Percentiles rank a stretch among this genome's conserved stretches.
These are phyloP conservation scores for Salarias fasciatus DNA, from an alignment of 2,797 vertebrate species.

Conservation along the genomic window DNA sequence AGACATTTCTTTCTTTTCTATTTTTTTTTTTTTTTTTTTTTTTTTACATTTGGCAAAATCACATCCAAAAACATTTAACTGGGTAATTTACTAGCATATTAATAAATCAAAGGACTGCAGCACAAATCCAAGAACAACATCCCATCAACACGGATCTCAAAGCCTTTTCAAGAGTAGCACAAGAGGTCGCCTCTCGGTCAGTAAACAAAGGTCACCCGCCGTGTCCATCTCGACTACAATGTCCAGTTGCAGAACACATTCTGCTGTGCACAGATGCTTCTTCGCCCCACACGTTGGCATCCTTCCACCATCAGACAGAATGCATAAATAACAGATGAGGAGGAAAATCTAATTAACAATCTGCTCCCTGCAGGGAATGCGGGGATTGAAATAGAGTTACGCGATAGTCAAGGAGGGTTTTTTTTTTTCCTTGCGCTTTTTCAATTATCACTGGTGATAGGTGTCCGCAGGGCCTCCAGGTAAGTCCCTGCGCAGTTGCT, in stretches of 20 bases:
- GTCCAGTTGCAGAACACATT: conserved; percentile 12
- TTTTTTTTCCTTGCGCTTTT: conserved; percentile 13
- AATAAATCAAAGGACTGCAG: neutral
- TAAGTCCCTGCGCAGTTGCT: conserved; percentile 6
- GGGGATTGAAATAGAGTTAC: conserved; percentile 35
- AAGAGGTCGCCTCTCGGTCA: conserved; percentile 9
- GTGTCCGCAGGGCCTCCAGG: conserved; percentile 27
- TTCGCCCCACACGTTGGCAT: conserved; percentile 46
- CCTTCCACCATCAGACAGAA: conserved; percentile 69
- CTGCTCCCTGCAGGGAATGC: conserved; percentile 49
- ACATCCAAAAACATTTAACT: neutral
- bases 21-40: too few species aligned
- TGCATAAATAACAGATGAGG: conserved; percentile 75
- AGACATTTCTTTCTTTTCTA: too few species aligned
- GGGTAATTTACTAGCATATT: neutral
- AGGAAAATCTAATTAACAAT: conserved; percentile 67
- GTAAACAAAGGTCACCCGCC: conserved; percentile 17
- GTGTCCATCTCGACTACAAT: neutral
- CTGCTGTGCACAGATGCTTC: conserved; percentile 29
- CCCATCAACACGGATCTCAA: too few species aligned
- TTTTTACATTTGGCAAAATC: neutral
- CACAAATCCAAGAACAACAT: neutral
- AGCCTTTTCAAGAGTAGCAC: neutral
- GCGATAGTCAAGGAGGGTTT: conserved; percentile 20
- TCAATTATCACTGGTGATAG: conserved; percentile 48